These are phyloP conservation scores for Ptilonorhynchus violaceus DNA, from an alignment of 2,113 vertebrate species.

Conservation along the genomic window DNA sequence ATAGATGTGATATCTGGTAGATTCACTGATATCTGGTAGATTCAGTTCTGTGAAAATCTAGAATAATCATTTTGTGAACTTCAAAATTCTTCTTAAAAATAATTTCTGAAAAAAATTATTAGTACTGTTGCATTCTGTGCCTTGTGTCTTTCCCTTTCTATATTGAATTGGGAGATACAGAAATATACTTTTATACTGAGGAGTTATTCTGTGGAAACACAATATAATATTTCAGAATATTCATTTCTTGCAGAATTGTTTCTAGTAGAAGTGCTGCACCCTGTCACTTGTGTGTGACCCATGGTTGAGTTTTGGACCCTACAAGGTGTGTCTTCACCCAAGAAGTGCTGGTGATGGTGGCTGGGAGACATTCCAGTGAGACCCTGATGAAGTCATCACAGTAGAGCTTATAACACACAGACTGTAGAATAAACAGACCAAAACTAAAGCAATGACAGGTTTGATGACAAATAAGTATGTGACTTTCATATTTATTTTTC, in stretches of 20 bases:
- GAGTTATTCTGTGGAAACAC: background rate
- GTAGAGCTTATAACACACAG: background rate
- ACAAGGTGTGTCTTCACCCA: fast-evolving
- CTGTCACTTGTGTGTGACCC: background rate
- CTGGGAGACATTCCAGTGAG: background rate
- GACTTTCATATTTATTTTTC: background rate
- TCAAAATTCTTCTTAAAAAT: background rate
- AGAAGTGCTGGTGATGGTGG: background rate
- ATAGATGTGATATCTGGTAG: background rate
- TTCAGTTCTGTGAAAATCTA: background rate
- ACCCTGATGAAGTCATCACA: background rate
- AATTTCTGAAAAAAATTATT: background rate
- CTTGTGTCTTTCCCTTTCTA: background rate
- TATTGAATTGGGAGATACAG: background rate
- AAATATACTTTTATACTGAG: background rate
- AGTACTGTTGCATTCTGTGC: background rate
- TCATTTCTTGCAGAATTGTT: background rate
- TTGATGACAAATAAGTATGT: background rate
- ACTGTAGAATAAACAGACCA: background rate
- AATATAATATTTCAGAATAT: background rate
- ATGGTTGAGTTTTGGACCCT: fast-evolving
- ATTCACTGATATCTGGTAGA: background rate
- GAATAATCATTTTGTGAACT: background rate
- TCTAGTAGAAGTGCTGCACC: background rate
- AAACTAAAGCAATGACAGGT: background rate